Percentiles rank a stretch among this genome's conserved stretches.
These are phyloP conservation scores for Bubo blakistoni DNA, from an alignment of 2,113 vertebrate genomes.

Conservation along the genomic window DNA sequence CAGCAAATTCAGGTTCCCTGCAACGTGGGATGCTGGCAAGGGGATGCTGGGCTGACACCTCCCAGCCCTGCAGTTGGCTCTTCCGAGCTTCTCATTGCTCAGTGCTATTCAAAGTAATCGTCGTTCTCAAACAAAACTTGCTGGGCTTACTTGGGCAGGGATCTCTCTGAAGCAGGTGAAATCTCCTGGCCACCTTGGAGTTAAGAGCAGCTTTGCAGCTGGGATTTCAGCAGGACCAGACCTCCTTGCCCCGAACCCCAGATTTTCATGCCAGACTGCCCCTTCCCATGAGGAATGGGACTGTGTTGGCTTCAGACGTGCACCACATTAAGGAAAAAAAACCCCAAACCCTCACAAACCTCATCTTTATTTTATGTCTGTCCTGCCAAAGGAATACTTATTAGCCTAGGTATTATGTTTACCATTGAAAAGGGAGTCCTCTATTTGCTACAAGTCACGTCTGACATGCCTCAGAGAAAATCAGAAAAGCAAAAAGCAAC, in stretches of 20 bases:
- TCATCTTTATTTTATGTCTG: neutral
- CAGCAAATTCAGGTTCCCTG: neutral
- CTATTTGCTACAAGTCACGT: neutral
- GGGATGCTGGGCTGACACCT: neutral
- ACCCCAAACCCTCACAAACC: neutral
- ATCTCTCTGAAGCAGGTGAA: neutral
- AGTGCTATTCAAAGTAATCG: neutral
- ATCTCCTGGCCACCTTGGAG: neutral
- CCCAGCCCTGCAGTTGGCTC: neutral
- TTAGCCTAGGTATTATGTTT: neutral
- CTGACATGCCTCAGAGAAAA: neutral
- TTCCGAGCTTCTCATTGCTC: neutral
- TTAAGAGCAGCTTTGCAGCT: neutral
- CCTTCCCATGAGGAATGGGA: neutral
- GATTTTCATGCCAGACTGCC: neutral
- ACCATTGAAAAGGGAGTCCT: neutral
- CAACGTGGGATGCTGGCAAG: neutral
- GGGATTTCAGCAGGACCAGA: neutral
- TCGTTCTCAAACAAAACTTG: neutral
- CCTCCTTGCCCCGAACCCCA: no score
- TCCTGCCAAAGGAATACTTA: neutral
- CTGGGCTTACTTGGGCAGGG: neutral
- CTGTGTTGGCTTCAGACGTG: fast-evolving
- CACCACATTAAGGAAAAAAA: neutral
- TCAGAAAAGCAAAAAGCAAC: neutral